Evolutionary conservation across 37 sponge, comb jelly and placozoan species (phyloP).

Genomic region (Cliona cf. orientalis): DNA sequence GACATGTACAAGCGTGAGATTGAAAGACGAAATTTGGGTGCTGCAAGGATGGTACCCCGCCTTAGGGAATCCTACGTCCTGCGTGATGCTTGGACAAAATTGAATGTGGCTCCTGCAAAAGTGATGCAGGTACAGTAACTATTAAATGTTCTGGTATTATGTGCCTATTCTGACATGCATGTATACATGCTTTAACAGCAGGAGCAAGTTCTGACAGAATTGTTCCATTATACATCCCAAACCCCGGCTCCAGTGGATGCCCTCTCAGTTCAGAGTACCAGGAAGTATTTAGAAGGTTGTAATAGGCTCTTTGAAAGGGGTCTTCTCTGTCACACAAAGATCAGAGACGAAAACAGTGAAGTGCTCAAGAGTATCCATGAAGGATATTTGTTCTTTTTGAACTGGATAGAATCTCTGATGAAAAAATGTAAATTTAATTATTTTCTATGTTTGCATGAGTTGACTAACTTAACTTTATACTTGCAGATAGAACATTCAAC

Average conservation of each 20-base stretch:
- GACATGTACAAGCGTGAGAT: constrained; percentile 22
- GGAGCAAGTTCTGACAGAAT: constrained; percentile 37
- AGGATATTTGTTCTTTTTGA: constrained; percentile 22
- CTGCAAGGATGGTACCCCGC: constrained; percentile 1
- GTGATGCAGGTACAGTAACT: constrained; percentile 42
- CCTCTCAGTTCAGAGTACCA: not conserved
- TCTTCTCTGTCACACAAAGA: constrained; percentile 5
- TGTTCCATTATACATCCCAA: constrained; percentile 11
- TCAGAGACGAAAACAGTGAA: not conserved
- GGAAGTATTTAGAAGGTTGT: constrained; percentile 28
- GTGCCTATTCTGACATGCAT: not conserved
- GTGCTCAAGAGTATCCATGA: constrained; percentile 25
- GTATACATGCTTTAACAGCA: constrained; percentile 12
- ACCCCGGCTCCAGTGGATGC: constrained; percentile 16
- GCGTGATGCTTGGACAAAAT: constrained; percentile 35
- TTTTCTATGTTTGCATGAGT: too few relatives aligned
- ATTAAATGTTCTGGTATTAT: not conserved
- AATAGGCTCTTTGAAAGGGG: constrained; percentile 42
- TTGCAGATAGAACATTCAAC: not conserved
- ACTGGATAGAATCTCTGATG: constrained; percentile 1
- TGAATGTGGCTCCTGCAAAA: constrained; percentile 50
- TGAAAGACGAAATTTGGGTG: not conserved
- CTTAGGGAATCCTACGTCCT: constrained; percentile 16
- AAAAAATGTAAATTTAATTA: constrained; percentile 21
- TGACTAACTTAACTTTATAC: not conserved